Base-by-base conservation (phyloP, 1,140 invertebrate genomes). In the Diprion similis region DNA sequence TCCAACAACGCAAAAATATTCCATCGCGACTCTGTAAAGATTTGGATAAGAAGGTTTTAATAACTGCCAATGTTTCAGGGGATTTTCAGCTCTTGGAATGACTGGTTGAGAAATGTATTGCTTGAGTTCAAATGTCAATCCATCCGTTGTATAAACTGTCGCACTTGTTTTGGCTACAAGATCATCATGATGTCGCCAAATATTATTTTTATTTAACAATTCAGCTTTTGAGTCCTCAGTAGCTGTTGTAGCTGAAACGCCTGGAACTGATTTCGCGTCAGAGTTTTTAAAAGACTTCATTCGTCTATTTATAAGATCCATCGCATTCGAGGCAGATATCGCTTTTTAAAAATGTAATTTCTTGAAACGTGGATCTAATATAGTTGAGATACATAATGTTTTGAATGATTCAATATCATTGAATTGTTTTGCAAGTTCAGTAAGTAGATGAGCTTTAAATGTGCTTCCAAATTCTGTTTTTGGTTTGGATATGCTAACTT, bases 41-140 rank as follows among this genome's bases (percentile, higher is more conserved):
- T 73, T 78, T n/a, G 84, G 82, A 73, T 83, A 79, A 46, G 82
- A 80, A 46, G 73, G 74, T 72, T 86, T 87, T 4, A 79, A 68
- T 71, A 83, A 80, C 46, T 81, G 66, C 84, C 84, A 87, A 51
- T 81, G 73, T 77, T 84, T 77, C n/a, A 87, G 75, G 10, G 85
- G 84, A 73, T 86, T 80, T 68, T 86, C 81, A 68, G 78, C 78
- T 1, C 80, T 65, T 76, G 77, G 74, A 64, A 78, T 74, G 18
- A 84, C 77, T 64, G 76, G 79, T n/a, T 76, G 72, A 18, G 10
- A 59, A 4, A 76, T 10, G 51, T 73, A 73, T 48, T 73, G 65
- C 46, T 68, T 64, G 11, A 71, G 15, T 71, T 76, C 72, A 70
- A 73, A 72, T 19, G n/a, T 46, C 1, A 46, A 19, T 45, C 37